phyloP scores from a whole-genome alignment of 2,113 vertebrate species.

The Caranx ignobilis region DNA sequence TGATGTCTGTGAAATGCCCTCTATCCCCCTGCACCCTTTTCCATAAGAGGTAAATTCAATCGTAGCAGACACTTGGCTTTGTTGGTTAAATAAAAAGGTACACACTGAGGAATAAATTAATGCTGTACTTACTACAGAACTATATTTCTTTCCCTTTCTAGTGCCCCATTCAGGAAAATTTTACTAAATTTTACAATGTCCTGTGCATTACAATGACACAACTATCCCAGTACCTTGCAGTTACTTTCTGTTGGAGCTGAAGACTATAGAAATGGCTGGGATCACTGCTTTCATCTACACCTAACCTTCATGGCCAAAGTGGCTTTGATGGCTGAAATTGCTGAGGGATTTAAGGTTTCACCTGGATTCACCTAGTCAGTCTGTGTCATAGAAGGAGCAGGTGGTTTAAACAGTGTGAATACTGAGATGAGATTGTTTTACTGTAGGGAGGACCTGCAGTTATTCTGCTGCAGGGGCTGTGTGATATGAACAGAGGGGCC shows the following conservation, averaged over 20 bases:
- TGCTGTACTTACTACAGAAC: slow-evolving; percentile 84
- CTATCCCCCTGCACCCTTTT: slow-evolving; percentile 3
- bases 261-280: slow-evolving; percentile 5
- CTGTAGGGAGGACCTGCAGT: slow-evolving; percentile 15
- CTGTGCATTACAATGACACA: slow-evolving; percentile 11
- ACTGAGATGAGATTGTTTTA: slow-evolving; percentile 34
- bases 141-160: slow-evolving; percentile 98
- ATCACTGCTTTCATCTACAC: slow-evolving; percentile 25
- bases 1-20: slow-evolving; percentile 33
- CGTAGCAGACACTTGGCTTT: not conserved
- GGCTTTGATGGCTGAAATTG: slow-evolving; percentile 38
- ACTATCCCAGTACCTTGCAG: not conserved
- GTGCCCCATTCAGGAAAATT: slow-evolving; percentile 92
- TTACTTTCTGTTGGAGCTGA: slow-evolving; percentile 11
- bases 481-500: slow-evolving; percentile 25
- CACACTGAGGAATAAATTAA: slow-evolving; percentile 35
- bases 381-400: slow-evolving; percentile 37
- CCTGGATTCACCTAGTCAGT: slow-evolving; percentile 39
- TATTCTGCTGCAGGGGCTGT: slow-evolving; percentile 3
- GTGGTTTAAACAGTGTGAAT: slow-evolving; percentile 29
- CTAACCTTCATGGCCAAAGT: slow-evolving; percentile 14
- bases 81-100: slow-evolving; percentile 21
- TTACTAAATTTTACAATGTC: slow-evolving; percentile 4
- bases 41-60: slow-evolving; percentile 18
- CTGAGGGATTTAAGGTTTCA: slow-evolving; percentile 35